Evolutionary conservation across 1,140 invertebrate species (phyloP), one percentile per base, ranked within the genome.

Genomic region (Bicyclus anynana): DNA sequence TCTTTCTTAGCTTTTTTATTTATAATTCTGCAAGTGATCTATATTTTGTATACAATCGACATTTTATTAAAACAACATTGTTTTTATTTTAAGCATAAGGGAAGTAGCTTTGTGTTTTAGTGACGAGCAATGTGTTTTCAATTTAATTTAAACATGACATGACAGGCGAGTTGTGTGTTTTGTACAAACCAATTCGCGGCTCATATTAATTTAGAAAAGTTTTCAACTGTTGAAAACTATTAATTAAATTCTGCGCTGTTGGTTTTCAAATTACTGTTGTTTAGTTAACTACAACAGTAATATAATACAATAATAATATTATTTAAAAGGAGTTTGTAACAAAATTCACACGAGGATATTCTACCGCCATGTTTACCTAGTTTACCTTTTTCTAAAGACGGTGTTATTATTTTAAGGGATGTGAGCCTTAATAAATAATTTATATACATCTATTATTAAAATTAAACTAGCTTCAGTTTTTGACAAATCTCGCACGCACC

Each of bases 181-280:
- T 57, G 48, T 33, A 35, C 55, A 44, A 57, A 57, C 47, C 55
- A 51, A 51, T 57, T 57, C 20, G 40, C 23, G 40, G 38, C 40
- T 20, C 40, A 44, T 57, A 44, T 40, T 56, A 49, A 57, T 51
- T 50, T 51, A 21, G 54, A 57, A 51, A 57, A 57, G 23, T 51
- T 51, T 51, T 48, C 9, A 35, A 10, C 12, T 14, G 2, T 13
- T 16, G 13, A 44, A n/a, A n/a, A 44, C 40, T 57, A 16, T 51
- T 50, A 33, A 57, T 51, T 51, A 50, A 51, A 33, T 35, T 51
- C 18, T 51, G 33, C 23, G 3, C 12, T 44, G 17, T 21, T 20
- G 20, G 40, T 20, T 44, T 42, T 42, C 38, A 20, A 18, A 42
- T 42, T 18, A 42, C 5, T 29, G 27, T 29, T 29, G 2, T 10